Evolutionary conservation across 2,797 vertebrate genomes (phyloP).

Genomic region (Buceros bicornis): DNA sequence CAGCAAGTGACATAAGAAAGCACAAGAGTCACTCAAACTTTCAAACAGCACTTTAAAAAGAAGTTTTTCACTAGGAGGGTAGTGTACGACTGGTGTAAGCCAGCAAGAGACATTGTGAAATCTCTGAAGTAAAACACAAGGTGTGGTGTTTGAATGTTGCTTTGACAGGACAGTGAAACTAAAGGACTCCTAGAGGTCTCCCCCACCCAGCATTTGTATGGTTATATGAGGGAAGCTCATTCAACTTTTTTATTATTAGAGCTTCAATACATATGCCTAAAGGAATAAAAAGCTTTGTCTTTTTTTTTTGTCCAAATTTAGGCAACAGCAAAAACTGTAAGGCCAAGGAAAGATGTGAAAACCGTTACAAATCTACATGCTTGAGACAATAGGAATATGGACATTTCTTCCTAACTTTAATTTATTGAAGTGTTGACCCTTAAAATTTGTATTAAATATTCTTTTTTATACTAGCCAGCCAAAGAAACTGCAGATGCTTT

Average conservation of each 20-base stretch:
- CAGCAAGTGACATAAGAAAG: neutral
- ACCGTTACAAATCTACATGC: neutral
- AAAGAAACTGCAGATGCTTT: neutral
- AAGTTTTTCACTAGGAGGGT: neutral
- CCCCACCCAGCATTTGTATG: fast-evolving
- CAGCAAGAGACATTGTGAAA: neutral
- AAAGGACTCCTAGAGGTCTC: neutral
- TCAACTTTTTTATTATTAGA: neutral
- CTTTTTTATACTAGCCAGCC: neutral
- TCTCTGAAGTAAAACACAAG: neutral
- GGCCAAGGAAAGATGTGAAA: neutral
- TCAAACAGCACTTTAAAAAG: neutral
- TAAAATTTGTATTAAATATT: neutral
- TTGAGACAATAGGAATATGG: neutral
- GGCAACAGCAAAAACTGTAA: neutral
- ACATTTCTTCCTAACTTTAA: neutral
- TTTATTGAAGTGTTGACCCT: neutral
- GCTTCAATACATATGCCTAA: neutral
- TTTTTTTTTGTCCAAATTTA: neutral
- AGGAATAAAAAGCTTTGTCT: neutral
- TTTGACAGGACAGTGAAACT: neutral
- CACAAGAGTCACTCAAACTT: neutral
- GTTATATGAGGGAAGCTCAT: neutral
- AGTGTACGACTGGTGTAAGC: neutral
- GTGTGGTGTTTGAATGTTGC: neutral